Conservation (phyloP, 2,797 vertebrate species). For the Apodemus agrarius region DNA sequence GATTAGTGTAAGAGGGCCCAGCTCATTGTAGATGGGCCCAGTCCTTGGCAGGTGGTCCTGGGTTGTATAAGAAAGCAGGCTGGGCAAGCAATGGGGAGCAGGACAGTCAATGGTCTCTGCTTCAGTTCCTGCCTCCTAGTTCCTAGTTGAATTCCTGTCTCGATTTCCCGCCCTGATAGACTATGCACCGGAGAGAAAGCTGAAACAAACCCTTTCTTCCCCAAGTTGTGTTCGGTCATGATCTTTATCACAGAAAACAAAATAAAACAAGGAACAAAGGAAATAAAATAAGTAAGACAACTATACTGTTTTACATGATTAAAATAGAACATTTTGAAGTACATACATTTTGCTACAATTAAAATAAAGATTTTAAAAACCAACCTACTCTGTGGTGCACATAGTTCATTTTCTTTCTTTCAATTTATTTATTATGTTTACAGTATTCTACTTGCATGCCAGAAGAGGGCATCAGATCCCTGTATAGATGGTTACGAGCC, state of each 20-base stretch:
- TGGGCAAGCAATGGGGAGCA: not conserved
- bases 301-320: not conserved
- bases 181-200: not conserved
- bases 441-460: not conserved
- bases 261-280: not conserved
- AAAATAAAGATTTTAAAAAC: not conserved
- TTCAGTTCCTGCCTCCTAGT: not conserved
- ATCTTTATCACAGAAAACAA: not conserved
- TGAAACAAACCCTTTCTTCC: not conserved
- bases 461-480: not conserved
- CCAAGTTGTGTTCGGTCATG: not conserved
- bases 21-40: no score
- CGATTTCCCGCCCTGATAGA: not conserved
- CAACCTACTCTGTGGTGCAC: not conserved
- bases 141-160: not conserved
- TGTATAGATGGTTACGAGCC: not conserved
- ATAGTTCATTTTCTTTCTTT: not conserved
- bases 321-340: not conserved
- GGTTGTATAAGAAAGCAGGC: not conserved
- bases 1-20: no score
- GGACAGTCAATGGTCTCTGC: not conserved
- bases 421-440: not conserved
- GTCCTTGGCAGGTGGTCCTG: not conserved
- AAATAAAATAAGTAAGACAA: not conserved
- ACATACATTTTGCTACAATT: not conserved